Evolutionary conservation across 2,797 vertebrate species (phyloP).

Genomic region (Emydoidea blandingii): DNA sequence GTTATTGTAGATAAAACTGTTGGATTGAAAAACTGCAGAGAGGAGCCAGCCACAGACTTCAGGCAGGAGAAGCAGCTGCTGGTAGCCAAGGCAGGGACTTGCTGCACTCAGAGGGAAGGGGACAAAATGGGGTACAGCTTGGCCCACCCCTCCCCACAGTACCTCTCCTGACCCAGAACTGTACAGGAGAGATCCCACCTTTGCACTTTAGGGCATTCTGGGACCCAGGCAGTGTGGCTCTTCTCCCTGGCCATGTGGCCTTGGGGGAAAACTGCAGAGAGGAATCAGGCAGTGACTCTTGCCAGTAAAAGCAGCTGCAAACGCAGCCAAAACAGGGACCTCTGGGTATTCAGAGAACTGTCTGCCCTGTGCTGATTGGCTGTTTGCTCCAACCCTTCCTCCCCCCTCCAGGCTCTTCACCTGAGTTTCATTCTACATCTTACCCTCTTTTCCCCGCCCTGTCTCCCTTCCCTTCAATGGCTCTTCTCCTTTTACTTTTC

Average conservation of each 20-base stretch:
- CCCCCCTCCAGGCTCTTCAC: not conserved
- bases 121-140: not conserved
- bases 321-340: not conserved
- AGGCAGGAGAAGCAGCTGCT: not conserved
- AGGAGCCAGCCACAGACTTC: not conserved
- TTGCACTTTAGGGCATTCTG: not conserved
- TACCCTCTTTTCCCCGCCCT: no score
- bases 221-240: not conserved
- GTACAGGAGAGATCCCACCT: not conserved
- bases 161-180: not conserved
- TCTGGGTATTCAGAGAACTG: not conserved
- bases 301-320: not conserved
- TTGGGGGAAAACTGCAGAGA: not conserved
- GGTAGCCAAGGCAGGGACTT: not conserved
- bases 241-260: not conserved
- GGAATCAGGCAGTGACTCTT: not conserved
- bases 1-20: conserved; percentile 25
- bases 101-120: not conserved
- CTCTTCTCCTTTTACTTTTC: not conserved
- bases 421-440: not conserved
- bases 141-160: not conserved
- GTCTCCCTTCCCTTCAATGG: not conserved
- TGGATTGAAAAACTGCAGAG: not conserved
- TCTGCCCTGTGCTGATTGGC: not conserved
- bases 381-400: not conserved